A percentile compares a stretch with the other conserved stretches of the same genome.
Evolutionary conservation across 1,140 invertebrate species (phyloP).

Genomic region (Acromyrmex heyeri): DNA sequence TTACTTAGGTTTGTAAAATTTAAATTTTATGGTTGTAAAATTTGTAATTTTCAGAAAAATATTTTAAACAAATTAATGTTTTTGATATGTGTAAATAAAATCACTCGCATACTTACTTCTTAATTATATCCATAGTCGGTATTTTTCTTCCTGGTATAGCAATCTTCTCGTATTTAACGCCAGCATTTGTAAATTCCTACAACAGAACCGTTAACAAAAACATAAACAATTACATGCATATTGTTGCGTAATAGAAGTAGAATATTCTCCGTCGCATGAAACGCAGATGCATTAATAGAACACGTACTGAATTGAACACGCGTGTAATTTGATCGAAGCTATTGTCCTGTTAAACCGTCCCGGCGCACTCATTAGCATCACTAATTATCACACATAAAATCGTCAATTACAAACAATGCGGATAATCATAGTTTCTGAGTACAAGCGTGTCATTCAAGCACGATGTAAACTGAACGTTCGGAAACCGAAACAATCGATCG

Average conservation of each 20-base stretch:
- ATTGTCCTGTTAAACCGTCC: slow-evolving; percentile 33
- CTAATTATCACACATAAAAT: slow-evolving; percentile 72
- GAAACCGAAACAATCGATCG: slow-evolving; percentile 32
- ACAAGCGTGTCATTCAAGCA: slow-evolving; percentile 30
- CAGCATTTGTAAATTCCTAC: slow-evolving; percentile 82
- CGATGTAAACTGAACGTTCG: background rate
- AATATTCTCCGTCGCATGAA: background rate
- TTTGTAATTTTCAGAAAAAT: background rate
- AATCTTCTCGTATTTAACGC: slow-evolving; percentile 87
- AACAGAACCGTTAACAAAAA: slow-evolving; percentile 65
- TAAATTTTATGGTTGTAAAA: background rate
- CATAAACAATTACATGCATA: slow-evolving; percentile 11
- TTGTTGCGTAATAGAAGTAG: slow-evolving; percentile 36
- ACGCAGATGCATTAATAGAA: slow-evolving; percentile 30
- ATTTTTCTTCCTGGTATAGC: slow-evolving; percentile 86
- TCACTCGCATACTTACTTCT: slow-evolving; percentile 71
- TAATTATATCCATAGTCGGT: slow-evolving; percentile 80
- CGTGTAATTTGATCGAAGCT: slow-evolving; percentile 47
- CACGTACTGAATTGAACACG: slow-evolving; percentile 2
- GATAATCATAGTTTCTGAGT: slow-evolving; percentile 64
- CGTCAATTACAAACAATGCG: slow-evolving; percentile 73
- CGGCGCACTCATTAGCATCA: slow-evolving; percentile 68
- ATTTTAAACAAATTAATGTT: background rate
- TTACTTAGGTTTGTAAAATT: background rate
- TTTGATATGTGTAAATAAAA: background rate